Evolutionary conservation across 2,113 vertebrate genomes (phyloP).

Genomic region (Nerophis lumbriciformis): DNA sequence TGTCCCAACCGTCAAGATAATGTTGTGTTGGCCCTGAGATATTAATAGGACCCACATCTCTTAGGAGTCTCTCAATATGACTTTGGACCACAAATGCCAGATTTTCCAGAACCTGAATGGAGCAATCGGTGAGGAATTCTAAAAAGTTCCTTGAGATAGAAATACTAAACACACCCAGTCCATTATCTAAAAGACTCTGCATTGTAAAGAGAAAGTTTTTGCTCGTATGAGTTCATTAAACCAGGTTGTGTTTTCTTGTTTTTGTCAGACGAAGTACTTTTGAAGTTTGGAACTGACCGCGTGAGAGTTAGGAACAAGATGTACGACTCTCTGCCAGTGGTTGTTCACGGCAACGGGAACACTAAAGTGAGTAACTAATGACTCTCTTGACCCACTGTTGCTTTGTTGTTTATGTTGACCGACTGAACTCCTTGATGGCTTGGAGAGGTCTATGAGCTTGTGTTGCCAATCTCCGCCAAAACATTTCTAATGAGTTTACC

Average conservation of each 20-base stretch:
- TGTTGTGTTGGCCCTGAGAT: not conserved
- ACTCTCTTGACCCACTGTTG: not conserved
- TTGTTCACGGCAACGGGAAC: slow-evolving; percentile 89
- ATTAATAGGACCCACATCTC: slow-evolving; percentile 28
- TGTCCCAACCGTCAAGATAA: slow-evolving; percentile 7
- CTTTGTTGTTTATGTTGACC: slow-evolving; percentile 7
- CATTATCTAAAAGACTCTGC: not conserved
- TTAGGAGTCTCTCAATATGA: slow-evolving; percentile 87
- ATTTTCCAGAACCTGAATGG: slow-evolving; percentile 97
- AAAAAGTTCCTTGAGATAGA: slow-evolving; percentile 11
- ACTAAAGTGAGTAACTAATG: slow-evolving; percentile 83
- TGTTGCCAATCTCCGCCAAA: not conserved
- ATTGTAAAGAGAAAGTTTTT: slow-evolving; percentile 2
- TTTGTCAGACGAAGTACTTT: slow-evolving; percentile 86
- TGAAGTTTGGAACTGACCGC: slow-evolving; percentile 88
- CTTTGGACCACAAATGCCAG: slow-evolving; percentile 91
- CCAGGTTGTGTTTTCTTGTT: slow-evolving; percentile 24
- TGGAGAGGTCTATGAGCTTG: not conserved
- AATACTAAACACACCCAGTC: not conserved
- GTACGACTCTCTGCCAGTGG: slow-evolving; percentile 85
- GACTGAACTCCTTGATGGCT: slow-evolving; percentile 2
- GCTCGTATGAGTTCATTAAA: slow-evolving; percentile 22
- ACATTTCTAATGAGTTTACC: not conserved
- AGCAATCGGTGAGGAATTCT: slow-evolving; percentile 81
- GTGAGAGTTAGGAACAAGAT: slow-evolving; percentile 86